Evolutionary conservation across 2,113 vertebrate genomes (phyloP), one percentile per base, ranked within the genome.

Genomic region (Gopherus flavomarginatus): DNA sequence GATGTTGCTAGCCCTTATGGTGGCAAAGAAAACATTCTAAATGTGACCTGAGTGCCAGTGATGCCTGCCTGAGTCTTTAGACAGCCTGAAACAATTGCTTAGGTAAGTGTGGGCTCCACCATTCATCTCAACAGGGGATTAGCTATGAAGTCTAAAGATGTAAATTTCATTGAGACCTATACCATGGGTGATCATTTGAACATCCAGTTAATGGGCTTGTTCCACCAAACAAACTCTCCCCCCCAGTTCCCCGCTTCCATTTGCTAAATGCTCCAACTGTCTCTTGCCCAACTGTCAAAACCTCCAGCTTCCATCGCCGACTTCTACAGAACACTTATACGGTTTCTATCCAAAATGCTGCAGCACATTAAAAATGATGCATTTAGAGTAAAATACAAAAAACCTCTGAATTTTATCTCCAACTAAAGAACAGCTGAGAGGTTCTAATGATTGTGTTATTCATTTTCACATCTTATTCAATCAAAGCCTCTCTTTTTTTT

Each of bases 341-440:
- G 14, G 16, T 78, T 78, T 78, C 75, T 27, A 6, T 78, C 21
- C 24, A 44, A 29, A 27, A 26, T 78, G 90, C 57, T 92, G 53
- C 47, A 0, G 1, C 75, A 47, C 11, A 57, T 22, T 93, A 89
- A 90, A 97, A 97, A 95, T 29, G 57, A 89, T 0, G 2, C 95
- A 27, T 14, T 27, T 26, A 44, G 38, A 96, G 83, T 88, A 93
- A 96, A 97, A 89, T 57, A 94, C 96, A 96, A 85, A 87, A 97
- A 92, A 11, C 1, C 90, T 90, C 95, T 90, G 95, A 97, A 93
- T 95, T 94, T 95, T 93, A 92, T 83, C 95, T 95, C 95, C 87
- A 93, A 95, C 92, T 97, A 91, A 80, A 96, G 95, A 62, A 53
- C 85, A 85, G 75, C 90, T 65, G 87, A 90, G 72, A 49, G 93